A percentile compares a stretch with the other conserved stretches of the same genome.
These are phyloP conservation scores for Stictonetta naevosa DNA, from an alignment of 2,113 vertebrate genomes.

Conservation along the genomic window DNA sequence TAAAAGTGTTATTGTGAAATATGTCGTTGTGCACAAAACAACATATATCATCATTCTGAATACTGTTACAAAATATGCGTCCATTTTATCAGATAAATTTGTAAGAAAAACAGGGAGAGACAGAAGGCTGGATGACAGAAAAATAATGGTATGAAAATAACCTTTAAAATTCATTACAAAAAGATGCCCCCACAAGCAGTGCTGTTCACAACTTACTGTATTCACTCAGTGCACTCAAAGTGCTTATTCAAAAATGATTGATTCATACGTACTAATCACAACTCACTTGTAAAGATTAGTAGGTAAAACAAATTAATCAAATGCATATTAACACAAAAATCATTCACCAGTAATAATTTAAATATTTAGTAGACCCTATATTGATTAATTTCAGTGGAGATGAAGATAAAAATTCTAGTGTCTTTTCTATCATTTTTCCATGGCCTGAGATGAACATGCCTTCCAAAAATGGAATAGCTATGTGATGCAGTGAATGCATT, in stretches of 20 bases:
- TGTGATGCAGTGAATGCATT: background rate
- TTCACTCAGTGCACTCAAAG: background rate
- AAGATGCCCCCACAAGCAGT: rapidly evolving
- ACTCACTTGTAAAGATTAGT: background rate
- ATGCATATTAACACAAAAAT: background rate
- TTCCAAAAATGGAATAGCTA: background rate
- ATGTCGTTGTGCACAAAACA: background rate
- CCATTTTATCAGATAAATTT: background rate
- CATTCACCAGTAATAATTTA: background rate
- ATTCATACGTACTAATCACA: background rate
- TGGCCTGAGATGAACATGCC: background rate
- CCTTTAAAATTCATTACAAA: background rate
- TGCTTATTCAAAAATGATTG: background rate
- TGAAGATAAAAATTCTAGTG: background rate
- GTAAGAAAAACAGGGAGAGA: background rate
- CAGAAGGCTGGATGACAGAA: background rate
- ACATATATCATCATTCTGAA: background rate
- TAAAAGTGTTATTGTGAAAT: background rate
- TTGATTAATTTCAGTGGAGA: background rate
- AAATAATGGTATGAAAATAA: background rate
- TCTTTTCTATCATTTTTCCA: background rate
- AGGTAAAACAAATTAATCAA: background rate
- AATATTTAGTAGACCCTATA: background rate
- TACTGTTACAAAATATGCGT: background rate
- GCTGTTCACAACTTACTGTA: background rate